A percentile compares a stretch with the other conserved stretches of the same genome.
Conservation (phyloP, 1,140 invertebrate genomes). For the Drepana arcuata region DNA sequence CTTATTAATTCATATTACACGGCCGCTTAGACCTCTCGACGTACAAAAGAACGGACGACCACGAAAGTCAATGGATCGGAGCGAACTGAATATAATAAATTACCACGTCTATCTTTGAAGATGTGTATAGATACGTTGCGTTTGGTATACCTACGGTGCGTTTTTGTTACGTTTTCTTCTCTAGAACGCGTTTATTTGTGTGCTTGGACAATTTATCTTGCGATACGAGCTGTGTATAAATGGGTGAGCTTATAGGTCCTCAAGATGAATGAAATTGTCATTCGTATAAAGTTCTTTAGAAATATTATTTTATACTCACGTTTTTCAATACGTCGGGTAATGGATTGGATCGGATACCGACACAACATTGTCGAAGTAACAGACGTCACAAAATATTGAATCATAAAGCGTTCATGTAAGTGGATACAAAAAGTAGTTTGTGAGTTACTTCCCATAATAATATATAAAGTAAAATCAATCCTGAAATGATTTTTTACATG, state of each 20-base stretch:
- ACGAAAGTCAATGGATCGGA: constrained; percentile 59
- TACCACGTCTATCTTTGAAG: constrained; percentile 47
- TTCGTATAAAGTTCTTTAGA: no score
- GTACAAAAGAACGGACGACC: constrained; percentile 56
- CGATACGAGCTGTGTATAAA: constrained; percentile 52
- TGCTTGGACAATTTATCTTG: constrained; percentile 62
- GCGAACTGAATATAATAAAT: constrained; percentile 63
- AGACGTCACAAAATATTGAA: no score
- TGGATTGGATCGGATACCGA: no score
- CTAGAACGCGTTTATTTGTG: constrained; percentile 53
- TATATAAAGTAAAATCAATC: no score
- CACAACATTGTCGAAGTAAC: no score
- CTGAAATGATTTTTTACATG: no score
- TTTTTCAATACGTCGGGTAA: no score
- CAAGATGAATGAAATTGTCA: constrained; percentile 27
- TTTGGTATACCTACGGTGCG: constrained; percentile 35
- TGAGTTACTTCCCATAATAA: no score
- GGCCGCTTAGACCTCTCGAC: constrained; percentile 50
- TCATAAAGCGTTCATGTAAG: no score
- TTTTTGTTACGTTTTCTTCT: constrained; percentile 54
- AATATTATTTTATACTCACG: no score
- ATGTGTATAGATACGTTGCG: constrained; percentile 28
- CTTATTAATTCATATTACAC: constrained; percentile 72
- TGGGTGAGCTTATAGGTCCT: constrained; percentile 47
- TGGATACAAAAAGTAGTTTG: no score